Conservation (phyloP, 1,140 invertebrate species). For the Lepidurus couesii region DNA sequence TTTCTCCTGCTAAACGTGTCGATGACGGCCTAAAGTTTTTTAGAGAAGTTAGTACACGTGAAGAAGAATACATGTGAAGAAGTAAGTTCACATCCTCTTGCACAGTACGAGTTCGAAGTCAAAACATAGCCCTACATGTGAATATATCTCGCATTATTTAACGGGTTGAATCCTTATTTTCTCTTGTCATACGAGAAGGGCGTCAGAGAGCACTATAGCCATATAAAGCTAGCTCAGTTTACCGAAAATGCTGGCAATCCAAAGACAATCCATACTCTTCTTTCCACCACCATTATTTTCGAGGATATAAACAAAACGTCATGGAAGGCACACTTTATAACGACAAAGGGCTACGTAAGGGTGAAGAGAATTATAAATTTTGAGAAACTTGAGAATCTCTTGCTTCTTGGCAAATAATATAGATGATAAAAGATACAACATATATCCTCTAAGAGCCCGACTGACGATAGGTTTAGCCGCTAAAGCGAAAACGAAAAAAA, state of each 20-base stretch:
- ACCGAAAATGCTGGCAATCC: neutral
- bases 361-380: too few species aligned
- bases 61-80: too few species aligned
- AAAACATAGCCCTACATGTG: neutral
- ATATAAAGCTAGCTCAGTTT: neutral
- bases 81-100: too few species aligned
- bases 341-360: neutral
- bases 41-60: too few species aligned
- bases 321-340: neutral
- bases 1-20: too few species aligned
- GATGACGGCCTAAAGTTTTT: too few species aligned
- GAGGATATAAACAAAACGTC: neutral
- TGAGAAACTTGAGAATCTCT: too few species aligned
- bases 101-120: neutral
- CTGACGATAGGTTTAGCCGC: too few species aligned
- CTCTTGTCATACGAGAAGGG: neutral
- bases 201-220: neutral
- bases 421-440: too few species aligned
- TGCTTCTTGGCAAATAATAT: too few species aligned
- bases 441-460: too few species aligned
- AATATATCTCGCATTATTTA: neutral
- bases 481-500: too few species aligned
- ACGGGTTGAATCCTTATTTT: neutral
- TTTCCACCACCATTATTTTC: neutral
- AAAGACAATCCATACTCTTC: neutral